Percentiles rank a stretch among this genome's conserved stretches.
These are phyloP conservation scores for Calidris pygmaea DNA, from an alignment of 2,113 vertebrate species.

Conservation along the genomic window DNA sequence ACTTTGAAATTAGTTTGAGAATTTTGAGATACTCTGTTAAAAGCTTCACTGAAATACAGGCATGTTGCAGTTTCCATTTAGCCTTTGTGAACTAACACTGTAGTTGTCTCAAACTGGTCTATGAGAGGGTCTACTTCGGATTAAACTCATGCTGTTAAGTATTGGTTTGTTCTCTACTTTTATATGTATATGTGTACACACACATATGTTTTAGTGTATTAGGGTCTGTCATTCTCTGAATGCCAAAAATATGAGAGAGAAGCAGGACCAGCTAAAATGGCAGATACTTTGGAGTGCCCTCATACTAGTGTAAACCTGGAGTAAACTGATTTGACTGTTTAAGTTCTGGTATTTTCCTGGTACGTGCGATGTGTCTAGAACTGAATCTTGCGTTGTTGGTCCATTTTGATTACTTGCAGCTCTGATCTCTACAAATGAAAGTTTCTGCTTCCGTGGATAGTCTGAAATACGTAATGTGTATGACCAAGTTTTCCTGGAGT, in stretches of 20 bases:
- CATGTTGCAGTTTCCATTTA: background rate
- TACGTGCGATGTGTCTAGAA: background rate
- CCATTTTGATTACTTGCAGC: background rate
- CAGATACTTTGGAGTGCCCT: background rate
- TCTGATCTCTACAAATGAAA: background rate
- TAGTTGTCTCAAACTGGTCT: background rate
- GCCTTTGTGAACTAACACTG: background rate
- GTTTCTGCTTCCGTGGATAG: background rate
- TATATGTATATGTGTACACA: background rate
- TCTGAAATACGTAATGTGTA: background rate
- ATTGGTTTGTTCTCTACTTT: background rate
- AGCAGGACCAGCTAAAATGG: background rate
- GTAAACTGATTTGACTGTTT: background rate
- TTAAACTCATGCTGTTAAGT: background rate
- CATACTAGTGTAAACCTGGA: background rate
- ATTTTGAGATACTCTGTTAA: background rate
- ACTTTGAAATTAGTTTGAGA: background rate
- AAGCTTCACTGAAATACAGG: conserved; percentile 4
- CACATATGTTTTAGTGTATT: background rate
- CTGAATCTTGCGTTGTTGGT: background rate
- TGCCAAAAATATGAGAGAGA: background rate
- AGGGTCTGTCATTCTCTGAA: background rate
- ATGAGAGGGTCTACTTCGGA: background rate
- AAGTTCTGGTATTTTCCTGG: background rate
- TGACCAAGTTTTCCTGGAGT: background rate